Conservation (phyloP, 2,888 invertebrate species). For the Campopleginae sp. region DNA sequence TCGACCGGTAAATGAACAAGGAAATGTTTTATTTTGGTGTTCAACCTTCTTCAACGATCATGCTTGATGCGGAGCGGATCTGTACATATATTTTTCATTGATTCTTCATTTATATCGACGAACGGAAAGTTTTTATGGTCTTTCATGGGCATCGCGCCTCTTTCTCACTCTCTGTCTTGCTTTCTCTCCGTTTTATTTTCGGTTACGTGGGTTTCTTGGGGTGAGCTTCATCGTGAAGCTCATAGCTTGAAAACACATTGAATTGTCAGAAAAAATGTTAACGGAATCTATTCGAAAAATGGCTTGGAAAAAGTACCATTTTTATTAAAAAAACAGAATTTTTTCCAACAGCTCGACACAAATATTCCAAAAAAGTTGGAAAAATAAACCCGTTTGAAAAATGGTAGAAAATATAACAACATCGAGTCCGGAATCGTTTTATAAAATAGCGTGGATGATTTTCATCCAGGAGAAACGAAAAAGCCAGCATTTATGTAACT, state of each 20-base stretch:
- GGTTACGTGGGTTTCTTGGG: no score
- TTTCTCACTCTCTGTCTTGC: no score
- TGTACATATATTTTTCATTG: background rate
- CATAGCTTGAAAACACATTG: background rate
- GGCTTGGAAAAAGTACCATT: background rate
- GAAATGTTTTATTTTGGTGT: conserved; percentile 47
- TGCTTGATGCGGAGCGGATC: background rate
- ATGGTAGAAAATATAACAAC: conserved; percentile 6
- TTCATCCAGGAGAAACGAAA: background rate
- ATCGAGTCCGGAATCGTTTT: background rate
- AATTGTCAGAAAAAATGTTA: background rate
- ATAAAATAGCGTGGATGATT: background rate
- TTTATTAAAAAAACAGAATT: background rate
- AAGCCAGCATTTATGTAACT: conserved; percentile 9
- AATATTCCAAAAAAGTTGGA: conserved; percentile 1
- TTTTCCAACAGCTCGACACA: background rate
- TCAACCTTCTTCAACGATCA: conserved; percentile 6
- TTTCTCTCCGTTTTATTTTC: background rate
- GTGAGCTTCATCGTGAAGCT: background rate
- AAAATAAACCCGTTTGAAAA: background rate
- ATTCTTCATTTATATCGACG: conserved; percentile 6
- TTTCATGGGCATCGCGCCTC: background rate
- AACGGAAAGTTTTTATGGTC: background rate
- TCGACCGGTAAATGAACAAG: conserved; percentile 46
- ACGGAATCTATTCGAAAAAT: background rate